phyloP scores from a whole-genome alignment of 2,113 vertebrate genomes.

The Physeter macrocephalus region DNA sequence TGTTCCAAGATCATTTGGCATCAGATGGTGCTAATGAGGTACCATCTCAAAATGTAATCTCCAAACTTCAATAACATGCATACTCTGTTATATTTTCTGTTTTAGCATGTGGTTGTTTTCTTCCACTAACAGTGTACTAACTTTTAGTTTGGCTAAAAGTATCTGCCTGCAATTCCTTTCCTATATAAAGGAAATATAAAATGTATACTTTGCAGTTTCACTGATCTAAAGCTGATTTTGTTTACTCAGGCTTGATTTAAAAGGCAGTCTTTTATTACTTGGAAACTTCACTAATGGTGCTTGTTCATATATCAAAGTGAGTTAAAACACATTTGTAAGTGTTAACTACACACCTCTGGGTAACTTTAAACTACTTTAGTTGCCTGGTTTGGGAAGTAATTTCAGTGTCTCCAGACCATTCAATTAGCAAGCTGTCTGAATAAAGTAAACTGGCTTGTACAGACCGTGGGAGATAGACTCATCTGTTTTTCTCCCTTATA shows the following conservation, averaged over 20 bases:
- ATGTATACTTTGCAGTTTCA: not conserved
- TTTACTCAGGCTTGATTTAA: slow-evolving; percentile 21
- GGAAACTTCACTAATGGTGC: not conserved
- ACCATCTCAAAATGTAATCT: not conserved
- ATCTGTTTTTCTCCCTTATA: not conserved
- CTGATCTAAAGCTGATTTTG: not conserved
- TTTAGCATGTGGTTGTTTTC: not conserved
- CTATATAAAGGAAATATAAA: not conserved
- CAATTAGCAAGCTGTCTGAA: slow-evolving; percentile 27
- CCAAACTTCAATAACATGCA: not conserved
- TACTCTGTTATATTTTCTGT: not conserved
- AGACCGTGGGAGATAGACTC: not conserved
- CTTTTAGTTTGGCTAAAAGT: not conserved
- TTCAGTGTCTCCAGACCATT: slow-evolving; percentile 20
- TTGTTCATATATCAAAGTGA: not conserved
- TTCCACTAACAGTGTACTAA: not conserved
- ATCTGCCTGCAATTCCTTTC: not conserved
- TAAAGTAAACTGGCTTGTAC: slow-evolving; percentile 6
- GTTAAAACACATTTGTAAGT: not conserved
- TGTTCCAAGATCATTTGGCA: not conserved
- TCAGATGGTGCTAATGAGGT: not conserved
- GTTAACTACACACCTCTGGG: slow-evolving; percentile 26
- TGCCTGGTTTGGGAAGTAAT: not conserved
- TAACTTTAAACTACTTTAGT: not conserved
- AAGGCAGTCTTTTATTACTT: slow-evolving; percentile 16